Percentiles rank a stretch among this genome's conserved stretches.
phyloP scores from a whole-genome alignment of 2,113 vertebrate genomes.

The Galemys pyrenaicus region DNA sequence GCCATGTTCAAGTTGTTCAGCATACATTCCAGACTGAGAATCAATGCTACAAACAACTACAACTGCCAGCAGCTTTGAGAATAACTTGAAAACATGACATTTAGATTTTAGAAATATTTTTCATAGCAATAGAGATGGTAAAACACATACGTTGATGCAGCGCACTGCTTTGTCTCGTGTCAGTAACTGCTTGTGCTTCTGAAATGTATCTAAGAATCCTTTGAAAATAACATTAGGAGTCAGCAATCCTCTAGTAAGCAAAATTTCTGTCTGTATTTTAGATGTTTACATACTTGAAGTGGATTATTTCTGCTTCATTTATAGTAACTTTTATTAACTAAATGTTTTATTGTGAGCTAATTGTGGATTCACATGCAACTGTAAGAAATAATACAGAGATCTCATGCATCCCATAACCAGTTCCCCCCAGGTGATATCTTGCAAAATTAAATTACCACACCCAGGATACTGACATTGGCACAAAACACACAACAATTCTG shows the following conservation, averaged over 20 bases:
- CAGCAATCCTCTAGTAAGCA: background rate
- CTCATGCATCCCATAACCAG: background rate
- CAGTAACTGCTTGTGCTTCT: slow-evolving; percentile 31
- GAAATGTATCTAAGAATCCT: background rate
- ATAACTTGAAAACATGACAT: slow-evolving; percentile 72
- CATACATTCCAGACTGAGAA: slow-evolving; percentile 56
- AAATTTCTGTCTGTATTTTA: background rate
- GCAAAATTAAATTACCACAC: background rate
- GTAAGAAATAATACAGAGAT: background rate
- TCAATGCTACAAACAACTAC: slow-evolving; percentile 70
- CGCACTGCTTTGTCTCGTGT: background rate
- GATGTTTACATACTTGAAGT: background rate
- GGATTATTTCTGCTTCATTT: background rate
- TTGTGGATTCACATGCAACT: background rate
- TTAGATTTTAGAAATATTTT: slow-evolving; percentile 65
- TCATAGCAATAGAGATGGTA: slow-evolving; percentile 39
- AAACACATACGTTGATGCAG: slow-evolving; percentile 8
- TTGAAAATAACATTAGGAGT: slow-evolving; percentile 49
- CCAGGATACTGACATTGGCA: background rate
- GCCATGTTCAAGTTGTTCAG: slow-evolving; percentile 61
- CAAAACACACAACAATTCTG: background rate
- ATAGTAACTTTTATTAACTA: background rate
- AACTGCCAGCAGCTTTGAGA: slow-evolving; percentile 50
- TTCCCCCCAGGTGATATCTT: background rate
- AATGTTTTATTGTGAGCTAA: slow-evolving; percentile 9